Conservation (phyloP, 2,888 invertebrate species). For the Cotesia congregata region DNA sequence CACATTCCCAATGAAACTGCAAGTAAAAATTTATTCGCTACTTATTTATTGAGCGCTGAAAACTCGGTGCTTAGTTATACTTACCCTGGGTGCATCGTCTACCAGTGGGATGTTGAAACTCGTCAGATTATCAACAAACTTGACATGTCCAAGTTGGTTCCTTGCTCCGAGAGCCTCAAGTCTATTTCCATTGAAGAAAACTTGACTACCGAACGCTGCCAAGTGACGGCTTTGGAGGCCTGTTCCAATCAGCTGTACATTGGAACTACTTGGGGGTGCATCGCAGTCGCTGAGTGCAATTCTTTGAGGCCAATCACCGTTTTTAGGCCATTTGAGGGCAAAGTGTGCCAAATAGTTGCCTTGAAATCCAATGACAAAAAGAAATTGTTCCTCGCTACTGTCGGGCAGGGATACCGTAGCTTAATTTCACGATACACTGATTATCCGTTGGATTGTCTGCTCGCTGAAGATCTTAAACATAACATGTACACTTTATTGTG, state of each 20-base stretch:
- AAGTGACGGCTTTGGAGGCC: conserved; percentile 73
- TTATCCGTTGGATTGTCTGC: conserved; percentile 68
- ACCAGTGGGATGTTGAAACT: conserved; percentile 84
- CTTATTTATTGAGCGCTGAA: conserved; percentile 78
- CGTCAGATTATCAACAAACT: conserved; percentile 82
- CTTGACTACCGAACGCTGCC: conserved; percentile 82
- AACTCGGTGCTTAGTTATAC: conserved; percentile 84
- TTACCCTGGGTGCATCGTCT: conserved; percentile 89
- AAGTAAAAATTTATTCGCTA: conserved; percentile 77
- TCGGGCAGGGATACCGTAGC: conserved; percentile 89
- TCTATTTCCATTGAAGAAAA: conserved; percentile 92
- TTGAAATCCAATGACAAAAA: conserved; percentile 68
- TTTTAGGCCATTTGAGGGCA: conserved; percentile 91
- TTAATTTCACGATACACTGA: conserved; percentile 78
- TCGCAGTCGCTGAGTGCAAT: conserved; percentile 88
- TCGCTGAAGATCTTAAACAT: conserved; percentile 65
- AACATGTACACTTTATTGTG: conserved; percentile 80
- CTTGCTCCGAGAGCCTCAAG: conserved; percentile 92
- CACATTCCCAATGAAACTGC: conserved; percentile 75
- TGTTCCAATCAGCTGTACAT: conserved; percentile 80
- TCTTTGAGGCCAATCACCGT: conserved; percentile 89
- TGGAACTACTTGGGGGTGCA: conserved; percentile 95
- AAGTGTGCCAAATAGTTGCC: conserved; percentile 74
- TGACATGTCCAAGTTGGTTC: conserved; percentile 92
- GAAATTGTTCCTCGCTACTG: conserved; percentile 78